Evolutionary conservation across 2,113 vertebrate genomes (phyloP).

Genomic region (Hoplias malabaricus): DNA sequence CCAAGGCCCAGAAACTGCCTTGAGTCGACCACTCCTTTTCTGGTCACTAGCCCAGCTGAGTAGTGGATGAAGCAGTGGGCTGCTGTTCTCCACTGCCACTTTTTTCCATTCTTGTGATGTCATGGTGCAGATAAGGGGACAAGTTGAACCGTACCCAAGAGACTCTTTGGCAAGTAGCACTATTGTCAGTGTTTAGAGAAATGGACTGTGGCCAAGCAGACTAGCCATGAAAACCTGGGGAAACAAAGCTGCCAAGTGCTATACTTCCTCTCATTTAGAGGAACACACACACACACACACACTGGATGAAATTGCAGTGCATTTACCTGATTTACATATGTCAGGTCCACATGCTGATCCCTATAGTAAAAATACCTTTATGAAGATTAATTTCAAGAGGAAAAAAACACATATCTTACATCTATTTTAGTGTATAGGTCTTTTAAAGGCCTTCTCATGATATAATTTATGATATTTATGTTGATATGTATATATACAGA

Average conservation of each 20-base stretch:
- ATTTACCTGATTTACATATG: background rate
- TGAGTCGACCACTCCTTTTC: background rate
- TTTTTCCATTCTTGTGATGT: slow-evolving; percentile 35
- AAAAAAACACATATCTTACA: too few relatives aligned
- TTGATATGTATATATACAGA: too few relatives aligned
- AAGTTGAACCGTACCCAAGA: slow-evolving; percentile 23
- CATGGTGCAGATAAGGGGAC: slow-evolving; percentile 21
- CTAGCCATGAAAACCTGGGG: background rate
- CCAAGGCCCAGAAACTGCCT: slow-evolving; percentile 1
- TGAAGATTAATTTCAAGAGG: too few relatives aligned
- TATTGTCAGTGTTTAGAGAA: slow-evolving; percentile 20
- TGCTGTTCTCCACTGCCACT: background rate
- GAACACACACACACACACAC: background rate
- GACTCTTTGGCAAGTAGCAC: slow-evolving; percentile 28
- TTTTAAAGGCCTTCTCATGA: too few relatives aligned
- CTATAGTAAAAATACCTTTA: too few relatives aligned
- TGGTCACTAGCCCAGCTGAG: background rate
- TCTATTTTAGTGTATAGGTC: too few relatives aligned
- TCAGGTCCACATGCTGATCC: background rate
- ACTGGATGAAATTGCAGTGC: background rate
- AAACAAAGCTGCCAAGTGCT: slow-evolving; percentile 25
- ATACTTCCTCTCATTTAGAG: background rate
- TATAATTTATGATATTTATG: too few relatives aligned
- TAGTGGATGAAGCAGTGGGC: background rate
- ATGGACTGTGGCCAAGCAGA: slow-evolving; percentile 17